phyloP scores from a whole-genome alignment of 2,888 invertebrate genomes.

The Leptodirus hochenwartii region DNA sequence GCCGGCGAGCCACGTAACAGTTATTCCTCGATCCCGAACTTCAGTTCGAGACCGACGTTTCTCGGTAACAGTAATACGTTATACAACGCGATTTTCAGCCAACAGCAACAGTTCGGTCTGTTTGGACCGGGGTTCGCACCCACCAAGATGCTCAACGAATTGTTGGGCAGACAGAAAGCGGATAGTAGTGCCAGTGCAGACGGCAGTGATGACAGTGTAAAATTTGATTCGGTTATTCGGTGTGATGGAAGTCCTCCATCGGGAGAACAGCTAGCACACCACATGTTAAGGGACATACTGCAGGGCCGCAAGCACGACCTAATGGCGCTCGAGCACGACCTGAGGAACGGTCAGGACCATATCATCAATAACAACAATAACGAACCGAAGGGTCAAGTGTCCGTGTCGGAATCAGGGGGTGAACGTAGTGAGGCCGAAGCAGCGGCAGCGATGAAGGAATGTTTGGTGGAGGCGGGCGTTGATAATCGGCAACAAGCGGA shows the following conservation, averaged over 20 bases:
- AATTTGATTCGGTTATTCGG: conserved; percentile 27
- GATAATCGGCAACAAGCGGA: conserved; percentile 29
- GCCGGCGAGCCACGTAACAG: conserved; percentile 90
- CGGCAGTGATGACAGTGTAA: conserved; percentile 25
- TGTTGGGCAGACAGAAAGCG: conserved; percentile 54
- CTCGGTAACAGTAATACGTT: conserved; percentile 52
- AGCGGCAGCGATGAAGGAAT: conserved; percentile 32
- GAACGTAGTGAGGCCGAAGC: conserved; percentile 16
- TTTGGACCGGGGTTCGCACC: conserved; percentile 74
- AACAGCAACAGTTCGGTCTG: conserved; percentile 64
- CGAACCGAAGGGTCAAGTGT: conserved; percentile 32
- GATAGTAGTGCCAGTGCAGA: conserved; percentile 24
- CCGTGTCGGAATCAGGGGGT: conserved; percentile 20
- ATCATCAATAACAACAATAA: conserved; percentile 33
- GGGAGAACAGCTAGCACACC: conserved; percentile 45
- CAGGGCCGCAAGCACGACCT: conserved; percentile 76
- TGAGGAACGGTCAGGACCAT: conserved; percentile 33
- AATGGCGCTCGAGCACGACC: conserved; percentile 49
- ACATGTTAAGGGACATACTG: conserved; percentile 78
- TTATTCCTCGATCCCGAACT: conserved; percentile 65
- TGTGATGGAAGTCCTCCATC: conserved; percentile 38
- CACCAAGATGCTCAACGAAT: conserved; percentile 83
- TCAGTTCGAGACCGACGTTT: conserved; percentile 62
- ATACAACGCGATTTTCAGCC: conserved; percentile 72
- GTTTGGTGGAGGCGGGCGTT: conserved; percentile 42